Conservation (phyloP, 2,113 vertebrate genomes). For the Clarias gariepinus region DNA sequence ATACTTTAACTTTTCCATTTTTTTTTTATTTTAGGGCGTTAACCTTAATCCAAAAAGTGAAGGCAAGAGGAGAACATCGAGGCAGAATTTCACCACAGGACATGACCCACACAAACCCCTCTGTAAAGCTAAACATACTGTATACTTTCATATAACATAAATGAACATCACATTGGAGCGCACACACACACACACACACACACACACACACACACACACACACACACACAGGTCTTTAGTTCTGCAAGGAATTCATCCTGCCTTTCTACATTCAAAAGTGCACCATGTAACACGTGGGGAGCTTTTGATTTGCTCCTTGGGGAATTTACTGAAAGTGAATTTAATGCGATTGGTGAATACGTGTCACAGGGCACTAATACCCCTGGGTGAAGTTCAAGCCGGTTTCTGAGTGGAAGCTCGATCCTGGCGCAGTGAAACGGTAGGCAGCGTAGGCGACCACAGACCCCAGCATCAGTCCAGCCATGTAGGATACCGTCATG, state of each 20-base stretch:
- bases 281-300: slow-evolving; percentile 20
- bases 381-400: slow-evolving; percentile 67
- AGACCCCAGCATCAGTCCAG: slow-evolving; percentile 90
- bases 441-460: slow-evolving; percentile 91
- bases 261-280: slow-evolving; percentile 47
- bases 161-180: slow-evolving; percentile 46
- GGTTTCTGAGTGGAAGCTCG: slow-evolving; percentile 63
- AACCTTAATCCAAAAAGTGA: slow-evolving; percentile 13
- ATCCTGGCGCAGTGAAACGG: slow-evolving; percentile 80
- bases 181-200: background rate
- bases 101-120: slow-evolving; percentile 12
- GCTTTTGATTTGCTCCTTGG: slow-evolving; percentile 20
- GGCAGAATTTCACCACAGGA: slow-evolving; percentile 26
- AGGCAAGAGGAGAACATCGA: slow-evolving; percentile 13
- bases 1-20: slow-evolving; percentile 20
- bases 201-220: too few relatives aligned
- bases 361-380: slow-evolving; percentile 69
- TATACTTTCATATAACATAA: slow-evolving; percentile 31
- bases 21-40: background rate
- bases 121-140: slow-evolving; percentile 22
- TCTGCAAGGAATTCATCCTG: slow-evolving; percentile 22
- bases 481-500: slow-evolving; percentile 99
- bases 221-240: slow-evolving; percentile 39
- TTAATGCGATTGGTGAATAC: background rate
- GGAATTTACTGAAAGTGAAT: slow-evolving; percentile 28